Conservation (phyloP, 1,140 invertebrate genomes). For the Pemphigus obesinymphae region DNA sequence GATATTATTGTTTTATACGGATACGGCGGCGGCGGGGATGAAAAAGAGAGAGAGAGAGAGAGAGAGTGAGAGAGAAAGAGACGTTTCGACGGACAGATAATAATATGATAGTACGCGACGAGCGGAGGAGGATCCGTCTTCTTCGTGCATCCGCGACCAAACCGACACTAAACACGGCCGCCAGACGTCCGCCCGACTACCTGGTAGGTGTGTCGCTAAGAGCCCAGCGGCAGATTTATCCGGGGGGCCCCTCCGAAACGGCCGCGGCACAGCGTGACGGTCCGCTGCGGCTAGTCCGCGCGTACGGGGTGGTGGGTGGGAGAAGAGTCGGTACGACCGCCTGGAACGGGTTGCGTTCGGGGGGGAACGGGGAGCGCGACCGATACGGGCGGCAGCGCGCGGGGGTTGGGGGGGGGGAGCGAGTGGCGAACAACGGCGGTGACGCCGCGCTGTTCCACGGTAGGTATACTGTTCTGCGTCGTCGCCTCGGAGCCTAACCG, state of each 20-base stretch:
- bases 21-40: too few relatives aligned
- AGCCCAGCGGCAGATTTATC: neutral
- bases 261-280: neutral
- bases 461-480: too few relatives aligned
- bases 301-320: neutral
- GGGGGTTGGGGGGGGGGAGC: neutral
- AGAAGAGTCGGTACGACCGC: neutral
- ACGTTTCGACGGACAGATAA: too few relatives aligned
- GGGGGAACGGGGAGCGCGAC: neutral
- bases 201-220: neutral
- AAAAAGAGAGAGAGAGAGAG: neutral
- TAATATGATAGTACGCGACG: neutral
- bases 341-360: neutral
- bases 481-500: neutral
- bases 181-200: neutral
- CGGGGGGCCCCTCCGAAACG: slow-evolving; percentile 1
- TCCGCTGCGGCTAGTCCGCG: neutral
- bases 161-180: neutral
- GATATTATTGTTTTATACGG: neutral
- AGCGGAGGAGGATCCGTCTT: neutral
- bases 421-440: neutral
- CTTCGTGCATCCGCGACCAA: neutral
- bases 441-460: neutral
- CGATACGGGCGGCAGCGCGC: neutral
- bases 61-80: neutral